Base-by-base conservation (phyloP, 1,140 invertebrate genomes). In the Diabrotica undecimpunctata region DNA sequence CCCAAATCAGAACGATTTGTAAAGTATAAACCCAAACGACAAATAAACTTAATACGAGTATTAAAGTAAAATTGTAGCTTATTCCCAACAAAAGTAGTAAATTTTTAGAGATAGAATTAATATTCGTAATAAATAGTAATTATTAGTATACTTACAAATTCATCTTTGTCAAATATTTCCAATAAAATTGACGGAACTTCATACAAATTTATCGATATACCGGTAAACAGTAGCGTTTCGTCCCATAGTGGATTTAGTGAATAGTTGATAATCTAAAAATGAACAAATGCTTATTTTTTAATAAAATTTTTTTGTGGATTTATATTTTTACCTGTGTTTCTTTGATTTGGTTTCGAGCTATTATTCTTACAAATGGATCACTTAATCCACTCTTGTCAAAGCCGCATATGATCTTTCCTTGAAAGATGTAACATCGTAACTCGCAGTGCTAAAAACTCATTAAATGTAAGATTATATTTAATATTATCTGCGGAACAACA, bases 191-290 rank as follows among this genome's bases (percentile, higher is more conserved):
- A 54, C 0, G 85, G 84, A 7, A 84, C 83, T 66, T 80, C 72
- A 0, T 75, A 76, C 0, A 85, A 86, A 35, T 84, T 79, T 2
- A 86, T 56, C 1, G 74, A 74, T 5, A 85, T 57, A 0, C 79
- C 70, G 9, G 80, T 78, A 52, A 86, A 81, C 14, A 81, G 78
- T 7, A 87, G 77, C 0, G 82, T 85, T 62, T 85, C 78, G 69
- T 87, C 82, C 86, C 86, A 87, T 46, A 86, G 79, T 11, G 85
- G 85, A 64, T 84, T 82, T 5, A 86, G 73, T 2, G 78, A 82
- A 39, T 79, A 75, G 60, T 73, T 72, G 50, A 79, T 75, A 38
- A 77, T 72, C 81, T 83, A 67, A n/a, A 57, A 61, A 10, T 13
- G 0, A 36, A 59, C 7, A 2, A 0, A 54, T 8, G 7, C 14